Base-by-base conservation (phyloP, 2,797 vertebrate species). In the Thamnophis elegans region DNA sequence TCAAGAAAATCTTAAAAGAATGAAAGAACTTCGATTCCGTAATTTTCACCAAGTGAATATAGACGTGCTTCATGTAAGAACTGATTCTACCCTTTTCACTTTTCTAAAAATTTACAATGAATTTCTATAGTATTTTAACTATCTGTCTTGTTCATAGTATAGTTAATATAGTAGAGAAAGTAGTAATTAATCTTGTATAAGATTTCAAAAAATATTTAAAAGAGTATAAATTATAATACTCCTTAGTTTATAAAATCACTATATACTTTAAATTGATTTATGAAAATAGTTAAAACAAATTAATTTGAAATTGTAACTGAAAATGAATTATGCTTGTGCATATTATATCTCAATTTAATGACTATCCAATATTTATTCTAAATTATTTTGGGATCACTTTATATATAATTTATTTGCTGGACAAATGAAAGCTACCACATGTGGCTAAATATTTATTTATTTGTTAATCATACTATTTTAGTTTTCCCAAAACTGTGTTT, bases 1-100 rank as follows among this genome's bases (percentile, higher is more conserved):
- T 26, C 95, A 98, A 95, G 98, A 98, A 96, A 98, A 98, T 95
- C 95, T 97, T 22, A 97, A 93, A 92, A 96, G 96, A 93, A 97
- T 98, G 97, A 96, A 97, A 92, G 98, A 98, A 65, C 95, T 97
- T 92, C 97, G 98, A 89, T 97, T 95, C 60, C 96, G n/a, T 89
- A 96, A 98, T 93, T 98, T 98, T 91, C 96, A 97, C 92, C 97
- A 95, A 87, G 94, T 97, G 93, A 97, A 95, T 51, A 87, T 97
- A 89, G 91, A 98, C 0, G 87, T 98, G 10, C 95, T 97, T 6
- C 96, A 90, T 0, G 98, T 98, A 95, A 97, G 97, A 91, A 60
- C 1, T 11, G 16, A 16, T 5, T 86, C 82, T 26, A 32, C 32
- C 0, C 10, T 95, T 93, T 65, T 90, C 26, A 8, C 10, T 90